Percentiles rank a stretch among this genome's conserved stretches.
phyloP scores from a whole-genome alignment of 1,140 invertebrate species.

The Microplitis demolitor region DNA sequence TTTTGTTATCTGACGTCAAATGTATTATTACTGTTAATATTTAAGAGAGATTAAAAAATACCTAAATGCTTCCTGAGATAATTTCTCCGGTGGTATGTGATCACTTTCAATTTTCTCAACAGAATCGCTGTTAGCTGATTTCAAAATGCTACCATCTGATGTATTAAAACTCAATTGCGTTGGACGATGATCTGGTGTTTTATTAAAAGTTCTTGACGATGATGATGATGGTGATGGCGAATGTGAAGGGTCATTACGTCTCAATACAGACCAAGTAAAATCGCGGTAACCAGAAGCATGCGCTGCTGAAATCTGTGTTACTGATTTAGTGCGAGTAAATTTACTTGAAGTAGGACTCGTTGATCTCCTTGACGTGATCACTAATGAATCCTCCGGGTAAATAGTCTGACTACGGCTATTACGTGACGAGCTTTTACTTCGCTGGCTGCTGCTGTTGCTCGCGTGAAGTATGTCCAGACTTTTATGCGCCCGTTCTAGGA shows the following conservation, averaged over 20 bases:
- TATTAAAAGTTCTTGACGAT: constrained; percentile 23
- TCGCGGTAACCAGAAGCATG: constrained; percentile 37
- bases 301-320: constrained; percentile 51
- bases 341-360: constrained; percentile 28
- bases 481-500: constrained; percentile 73
- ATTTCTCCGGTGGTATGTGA: constrained; percentile 66
- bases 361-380: constrained; percentile 14
- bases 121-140: constrained; percentile 40
- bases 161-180: constrained; percentile 38
- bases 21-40: not conserved
- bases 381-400: constrained; percentile 43
- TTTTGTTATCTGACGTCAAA: not conserved
- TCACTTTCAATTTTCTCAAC: constrained; percentile 56
- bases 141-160: constrained; percentile 41
- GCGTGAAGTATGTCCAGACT: constrained; percentile 65
- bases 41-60: constrained; percentile 23
- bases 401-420: constrained; percentile 60
- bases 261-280: constrained; percentile 55
- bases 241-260: constrained; percentile 46
- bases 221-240: constrained; percentile 21
- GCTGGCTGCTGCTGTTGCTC: constrained; percentile 33
- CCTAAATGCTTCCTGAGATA: constrained; percentile 71
- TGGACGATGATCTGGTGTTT: constrained; percentile 15
- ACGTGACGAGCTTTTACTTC: constrained; percentile 40
- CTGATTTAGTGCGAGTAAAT: constrained; percentile 55